A percentile compares a stretch with the other conserved stretches of the same genome.
Evolutionary conservation across 2,888 invertebrate species (phyloP).

Genomic region (Onthophagus sagittarius): DNA sequence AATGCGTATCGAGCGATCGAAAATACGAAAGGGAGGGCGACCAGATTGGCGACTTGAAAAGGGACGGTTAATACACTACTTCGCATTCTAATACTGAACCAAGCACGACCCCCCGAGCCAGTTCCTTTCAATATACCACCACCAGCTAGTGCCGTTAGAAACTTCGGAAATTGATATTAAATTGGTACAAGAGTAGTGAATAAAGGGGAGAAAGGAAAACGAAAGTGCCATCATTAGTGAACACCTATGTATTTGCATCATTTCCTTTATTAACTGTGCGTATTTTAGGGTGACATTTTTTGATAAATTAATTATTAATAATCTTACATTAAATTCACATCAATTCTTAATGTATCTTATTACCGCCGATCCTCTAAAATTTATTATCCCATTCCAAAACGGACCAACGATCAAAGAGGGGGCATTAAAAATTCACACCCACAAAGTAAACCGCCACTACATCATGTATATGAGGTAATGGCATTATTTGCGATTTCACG

Average conservation of each 20-base stretch:
- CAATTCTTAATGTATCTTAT: neutral
- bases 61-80: conserved; percentile 11
- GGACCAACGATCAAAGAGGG: neutral
- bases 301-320: neutral
- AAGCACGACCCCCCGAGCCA: neutral
- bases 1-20: conserved; percentile 3
- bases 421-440: neutral
- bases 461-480: neutral
- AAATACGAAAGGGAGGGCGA: conserved; percentile 2
- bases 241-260: neutral
- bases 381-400: neutral
- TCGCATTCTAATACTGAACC: conserved; percentile 10
- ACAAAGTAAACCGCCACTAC: neutral
- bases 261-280: neutral
- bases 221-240: neutral
- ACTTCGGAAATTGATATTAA: conserved; percentile 8
- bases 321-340: neutral
- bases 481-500: neutral
- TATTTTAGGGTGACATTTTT: neutral
- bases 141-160: neutral
- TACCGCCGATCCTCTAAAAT: neutral
- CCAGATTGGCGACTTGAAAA: neutral
- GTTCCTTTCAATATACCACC: neutral
- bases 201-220: neutral
- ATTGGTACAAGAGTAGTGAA: neutral